phyloP scores from a whole-genome alignment of 1,140 invertebrate genomes.

The Vanessa atalanta region DNA sequence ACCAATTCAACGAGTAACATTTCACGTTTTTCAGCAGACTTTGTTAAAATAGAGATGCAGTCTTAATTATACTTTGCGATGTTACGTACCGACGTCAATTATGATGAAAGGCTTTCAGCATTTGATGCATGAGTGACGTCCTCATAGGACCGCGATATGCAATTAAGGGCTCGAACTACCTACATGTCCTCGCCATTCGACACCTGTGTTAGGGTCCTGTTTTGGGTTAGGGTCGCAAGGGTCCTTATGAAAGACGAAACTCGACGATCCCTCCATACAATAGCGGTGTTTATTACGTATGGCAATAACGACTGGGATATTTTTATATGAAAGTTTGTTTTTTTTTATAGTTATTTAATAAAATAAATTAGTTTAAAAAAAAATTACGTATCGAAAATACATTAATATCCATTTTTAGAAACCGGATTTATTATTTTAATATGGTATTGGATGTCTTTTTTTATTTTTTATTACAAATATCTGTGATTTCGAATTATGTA shows the following conservation, averaged over 20 bases:
- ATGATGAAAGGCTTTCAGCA: slow-evolving; percentile 34
- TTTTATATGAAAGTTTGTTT: neutral
- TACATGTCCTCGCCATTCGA: slow-evolving; percentile 41
- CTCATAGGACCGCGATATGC: slow-evolving; percentile 22
- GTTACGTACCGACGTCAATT: slow-evolving; percentile 28
- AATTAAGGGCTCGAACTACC: slow-evolving; percentile 40
- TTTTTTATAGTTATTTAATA: too few species aligned
- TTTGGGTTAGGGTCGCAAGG: slow-evolving; percentile 43
- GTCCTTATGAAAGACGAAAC: slow-evolving; percentile 44
- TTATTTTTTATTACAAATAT: too few species aligned
- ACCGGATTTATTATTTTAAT: too few species aligned
- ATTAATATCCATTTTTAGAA: too few species aligned
- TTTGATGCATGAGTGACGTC: slow-evolving; percentile 31
- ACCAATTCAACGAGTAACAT: slow-evolving; percentile 3
- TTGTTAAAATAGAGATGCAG: neutral
- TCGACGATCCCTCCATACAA: slow-evolving; percentile 43
- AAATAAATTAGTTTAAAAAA: too few species aligned
- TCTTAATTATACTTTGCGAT: slow-evolving; percentile 22
- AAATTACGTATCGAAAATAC: too few species aligned
- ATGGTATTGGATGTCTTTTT: too few species aligned
- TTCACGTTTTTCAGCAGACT: neutral
- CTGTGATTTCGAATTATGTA: too few species aligned
- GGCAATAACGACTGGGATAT: slow-evolving; percentile 26
- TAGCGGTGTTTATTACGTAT: neutral
- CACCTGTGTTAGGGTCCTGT: slow-evolving; percentile 39